Percentiles rank a stretch among this genome's conserved stretches.
phyloP scores from a whole-genome alignment of 2,113 vertebrate genomes.

The Daphoenositta chrysoptera region DNA sequence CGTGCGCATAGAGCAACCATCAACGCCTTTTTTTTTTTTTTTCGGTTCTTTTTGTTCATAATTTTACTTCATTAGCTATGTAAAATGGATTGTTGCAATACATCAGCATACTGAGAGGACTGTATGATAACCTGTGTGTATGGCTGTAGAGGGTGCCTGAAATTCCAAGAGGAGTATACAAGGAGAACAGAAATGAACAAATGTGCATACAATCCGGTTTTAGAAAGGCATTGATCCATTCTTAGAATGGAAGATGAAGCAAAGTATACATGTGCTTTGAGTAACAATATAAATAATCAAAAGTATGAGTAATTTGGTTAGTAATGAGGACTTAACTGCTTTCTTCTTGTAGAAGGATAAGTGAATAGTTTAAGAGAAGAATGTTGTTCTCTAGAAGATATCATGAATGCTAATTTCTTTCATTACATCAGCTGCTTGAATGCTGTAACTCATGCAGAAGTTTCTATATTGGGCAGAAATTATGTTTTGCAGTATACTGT shows the following conservation, averaged over 20 bases:
- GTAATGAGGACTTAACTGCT: not conserved
- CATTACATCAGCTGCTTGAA: not conserved
- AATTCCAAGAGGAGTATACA: not conserved
- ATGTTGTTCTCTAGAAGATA: not conserved
- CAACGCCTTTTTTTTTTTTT: not conserved
- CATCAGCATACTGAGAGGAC: not conserved
- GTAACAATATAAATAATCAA: not conserved
- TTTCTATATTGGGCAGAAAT: not conserved
- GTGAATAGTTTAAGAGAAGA: not conserved
- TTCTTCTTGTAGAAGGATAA: not conserved
- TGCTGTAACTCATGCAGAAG: not conserved
- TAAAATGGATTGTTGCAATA: conserved; percentile 9
- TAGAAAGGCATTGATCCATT: not conserved
- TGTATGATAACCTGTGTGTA: not conserved
- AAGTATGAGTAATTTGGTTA: not conserved
- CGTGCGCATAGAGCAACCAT: not conserved
- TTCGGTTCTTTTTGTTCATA: not conserved
- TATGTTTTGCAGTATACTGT: not conserved
- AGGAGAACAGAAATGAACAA: not conserved
- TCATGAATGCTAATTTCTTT: not conserved
- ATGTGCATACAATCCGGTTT: not conserved
- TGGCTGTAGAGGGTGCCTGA: not conserved
- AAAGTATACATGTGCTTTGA: not conserved
- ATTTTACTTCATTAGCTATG: not conserved
- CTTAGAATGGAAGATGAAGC: not conserved